Evolutionary conservation across 1,140 invertebrate species (phyloP), one percentile per base, ranked within the genome.

Genomic region (Aphelinus atriplicis): DNA sequence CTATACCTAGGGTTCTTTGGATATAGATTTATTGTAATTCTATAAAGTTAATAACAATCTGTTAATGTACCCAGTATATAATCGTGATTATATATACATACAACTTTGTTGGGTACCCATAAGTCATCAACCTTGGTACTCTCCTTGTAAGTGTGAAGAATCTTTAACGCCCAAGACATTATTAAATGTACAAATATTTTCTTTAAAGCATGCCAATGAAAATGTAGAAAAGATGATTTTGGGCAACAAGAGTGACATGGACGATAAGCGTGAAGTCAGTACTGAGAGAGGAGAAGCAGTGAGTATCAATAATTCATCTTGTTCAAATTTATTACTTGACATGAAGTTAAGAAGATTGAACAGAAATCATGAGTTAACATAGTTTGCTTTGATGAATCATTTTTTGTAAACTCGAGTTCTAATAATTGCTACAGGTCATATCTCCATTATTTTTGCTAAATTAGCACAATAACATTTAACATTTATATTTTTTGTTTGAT

Each of bases 181-280:
- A 26, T 26, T 26, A 26, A 26, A 26, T 26, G 26, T 26, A 26
- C 26, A 26, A 63, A 66, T 51, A 66, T 61, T 68, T 53, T 9
- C 10, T 61, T 63, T 77, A 43, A 82, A 97, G 95, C 97, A 99
- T 91, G 98, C 98, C 43, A 99, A 97, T 90, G 98, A 99, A 90
- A 97, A 99, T 91, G 98, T 99, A 68, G 98, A 99, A 83, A 99
- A 99, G 88, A 99, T 99, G 98, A 97, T 99, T 82, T 90, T 99
- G 80, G 98, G 98, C 68, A 99, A 99, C 88, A 99, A 99, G 91
- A 98, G 97, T 93, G 98, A 99, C 91, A 97, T 99, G 95, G 95
- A 97, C 84, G 96, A 97, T 82, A 98, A 97, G 89, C 91, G 98
- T 89, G 94, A 96, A 83, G 97, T 99, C 75, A 93, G 91, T 79